phyloP scores from a whole-genome alignment of 2,113 vertebrate species.

The Cryptotis parvus region DNA sequence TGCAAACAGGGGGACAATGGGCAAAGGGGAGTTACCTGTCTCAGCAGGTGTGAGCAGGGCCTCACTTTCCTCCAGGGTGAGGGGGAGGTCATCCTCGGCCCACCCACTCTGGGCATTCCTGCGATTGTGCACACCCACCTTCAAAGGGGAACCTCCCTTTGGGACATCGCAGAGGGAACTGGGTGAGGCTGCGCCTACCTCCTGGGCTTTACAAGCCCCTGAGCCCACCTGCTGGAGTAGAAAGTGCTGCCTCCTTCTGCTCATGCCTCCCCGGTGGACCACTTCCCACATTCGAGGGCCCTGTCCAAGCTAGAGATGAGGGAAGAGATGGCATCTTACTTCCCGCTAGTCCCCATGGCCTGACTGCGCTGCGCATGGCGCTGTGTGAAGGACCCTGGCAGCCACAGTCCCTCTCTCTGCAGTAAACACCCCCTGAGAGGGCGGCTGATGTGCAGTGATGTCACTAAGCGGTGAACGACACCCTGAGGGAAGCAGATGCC shows the following conservation, averaged over 20 bases:
- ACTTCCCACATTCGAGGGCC: neutral
- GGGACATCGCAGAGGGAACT: neutral
- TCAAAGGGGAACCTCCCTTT: neutral
- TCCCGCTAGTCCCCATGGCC: neutral
- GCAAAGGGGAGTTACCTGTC: constrained; percentile 76
- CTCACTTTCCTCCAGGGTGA: constrained; percentile 80
- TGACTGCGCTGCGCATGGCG: neutral
- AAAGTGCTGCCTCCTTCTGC: neutral
- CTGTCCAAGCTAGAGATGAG: neutral
- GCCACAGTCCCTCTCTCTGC: neutral
- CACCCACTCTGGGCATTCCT: constrained; percentile 72
- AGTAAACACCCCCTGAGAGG: constrained; percentile 29
- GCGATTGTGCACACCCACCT: constrained; percentile 20
- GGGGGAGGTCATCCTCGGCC: constrained; percentile 68
- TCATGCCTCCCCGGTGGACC: neutral
- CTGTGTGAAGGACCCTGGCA: neutral
- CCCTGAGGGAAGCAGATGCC: neutral
- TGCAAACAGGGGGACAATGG: constrained; percentile 79
- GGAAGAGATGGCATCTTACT: constrained; percentile 31
- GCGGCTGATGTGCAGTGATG: neutral
- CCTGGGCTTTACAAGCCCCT: neutral
- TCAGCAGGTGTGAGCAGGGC: constrained; percentile 76
- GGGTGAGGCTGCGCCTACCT: neutral
- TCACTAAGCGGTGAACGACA: neutral
- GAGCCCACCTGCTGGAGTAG: neutral